These are phyloP conservation scores for Luehdorfia chinensis DNA, from an alignment of 1,140 invertebrate genomes.

Conservation along the genomic window DNA sequence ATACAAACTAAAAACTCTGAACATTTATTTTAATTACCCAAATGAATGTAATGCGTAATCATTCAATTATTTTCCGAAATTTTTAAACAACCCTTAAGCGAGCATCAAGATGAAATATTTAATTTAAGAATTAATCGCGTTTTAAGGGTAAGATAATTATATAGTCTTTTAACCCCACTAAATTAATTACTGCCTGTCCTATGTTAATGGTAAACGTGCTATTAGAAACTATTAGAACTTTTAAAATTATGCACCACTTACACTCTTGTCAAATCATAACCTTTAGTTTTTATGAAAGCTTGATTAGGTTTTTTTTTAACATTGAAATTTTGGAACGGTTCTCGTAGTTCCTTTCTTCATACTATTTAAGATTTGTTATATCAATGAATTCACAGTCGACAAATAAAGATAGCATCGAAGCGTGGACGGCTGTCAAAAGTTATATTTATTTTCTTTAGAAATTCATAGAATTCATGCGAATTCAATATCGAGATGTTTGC, in stretches of 20 bases:
- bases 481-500: slow-evolving; percentile 67
- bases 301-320: slow-evolving; percentile 32
- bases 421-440: slow-evolving; percentile 70
- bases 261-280: slow-evolving; percentile 37
- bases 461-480: slow-evolving; percentile 72
- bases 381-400: slow-evolving; percentile 55
- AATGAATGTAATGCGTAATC: too few species aligned
- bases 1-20: too few species aligned
- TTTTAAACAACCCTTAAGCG: not conserved
- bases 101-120: not conserved
- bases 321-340: slow-evolving; percentile 5
- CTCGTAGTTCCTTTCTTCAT: too few species aligned
- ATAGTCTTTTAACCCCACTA: slow-evolving; percentile 43
- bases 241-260: slow-evolving; percentile 43
- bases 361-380: too few species aligned
- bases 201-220: slow-evolving; percentile 55
- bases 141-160: slow-evolving; percentile 35
- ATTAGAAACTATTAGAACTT: slow-evolving; percentile 71
- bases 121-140: not conserved
- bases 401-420: slow-evolving; percentile 70
- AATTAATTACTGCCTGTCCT: slow-evolving; percentile 67
- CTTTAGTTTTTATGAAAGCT: slow-evolving; percentile 63
- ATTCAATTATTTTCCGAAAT: too few species aligned
- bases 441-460: slow-evolving; percentile 77
- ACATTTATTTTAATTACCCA: too few species aligned